Base-by-base conservation (phyloP, 2,113 vertebrate species). In the Heterochromis multidens region DNA sequence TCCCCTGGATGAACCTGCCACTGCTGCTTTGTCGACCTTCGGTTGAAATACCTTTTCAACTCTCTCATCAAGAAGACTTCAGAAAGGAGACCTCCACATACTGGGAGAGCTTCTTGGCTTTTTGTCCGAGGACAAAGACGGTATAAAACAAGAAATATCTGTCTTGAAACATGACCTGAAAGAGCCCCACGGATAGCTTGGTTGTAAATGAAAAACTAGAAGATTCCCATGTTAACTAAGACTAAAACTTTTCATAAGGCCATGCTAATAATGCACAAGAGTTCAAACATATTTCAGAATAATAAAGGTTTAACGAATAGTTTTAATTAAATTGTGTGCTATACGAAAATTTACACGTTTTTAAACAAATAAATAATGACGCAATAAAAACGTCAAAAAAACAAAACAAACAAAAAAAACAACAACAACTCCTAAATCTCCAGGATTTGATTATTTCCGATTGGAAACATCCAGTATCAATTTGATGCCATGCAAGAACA, bases 1-100 rank as follows among this genome's bases (percentile, higher is more conserved):
- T 98, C 98, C 99, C 97, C 97, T 98, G 96, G 96, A 95, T 99
- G 99, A 99, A 99, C 99, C 98, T 98, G 97, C 95, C 97, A 95
- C 96, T 96, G 95, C 96, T 97, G 97, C 97, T 97, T 97, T 97
- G 97, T 97, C 97, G 96, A 97, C 97, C 97, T 98, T 98, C 97
- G 97, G 96, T 96, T 97, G 97, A 95, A 99, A 98, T 98, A 98
- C 97, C 97, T 98, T 99, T 98, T 98, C 96, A 97, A 94, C 61
- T 96, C 94, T 97, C 97, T 97, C 97, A 95, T 97, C 96, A 95
- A 96, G 96, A 97, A 97, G 96, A 96, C 97, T 90, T 97, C 95
- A 97, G 93, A 94, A 95, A 96, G 96, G 97, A 97, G 95, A 97
- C 93, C 81, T 97, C 96, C 97, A 97, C 95, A 95, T 94, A 96